These are phyloP conservation scores for Melanostigma gelatinosum DNA, from an alignment of 2,113 vertebrate species.

Conservation along the genomic window DNA sequence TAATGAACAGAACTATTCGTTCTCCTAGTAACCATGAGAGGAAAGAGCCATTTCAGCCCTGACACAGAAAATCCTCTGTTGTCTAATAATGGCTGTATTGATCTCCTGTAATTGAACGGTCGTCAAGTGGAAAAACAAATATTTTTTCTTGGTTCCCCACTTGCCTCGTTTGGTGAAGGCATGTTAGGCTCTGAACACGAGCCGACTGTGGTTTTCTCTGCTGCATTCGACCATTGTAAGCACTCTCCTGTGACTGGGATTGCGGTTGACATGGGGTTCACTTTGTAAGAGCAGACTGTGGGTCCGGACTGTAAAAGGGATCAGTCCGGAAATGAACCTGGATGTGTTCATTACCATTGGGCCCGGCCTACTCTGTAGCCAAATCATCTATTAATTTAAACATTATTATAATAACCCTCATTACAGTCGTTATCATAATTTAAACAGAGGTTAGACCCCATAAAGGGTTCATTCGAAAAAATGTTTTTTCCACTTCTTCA, in stretches of 20 bases:
- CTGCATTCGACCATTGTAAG: slow-evolving; percentile 64
- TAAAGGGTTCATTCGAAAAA: slow-evolving; percentile 21
- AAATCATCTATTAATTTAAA: slow-evolving; percentile 54
- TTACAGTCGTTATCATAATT: slow-evolving; percentile 43
- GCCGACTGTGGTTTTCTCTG: slow-evolving; percentile 66
- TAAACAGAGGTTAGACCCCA: slow-evolving; percentile 30
- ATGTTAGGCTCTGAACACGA: slow-evolving; percentile 35
- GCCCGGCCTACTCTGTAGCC: slow-evolving; percentile 38
- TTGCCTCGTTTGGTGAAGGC: slow-evolving; percentile 60
- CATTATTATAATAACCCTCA: slow-evolving; percentile 55
- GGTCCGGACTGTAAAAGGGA: slow-evolving; percentile 47
- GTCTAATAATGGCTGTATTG: slow-evolving; percentile 70
- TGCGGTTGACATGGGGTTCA: slow-evolving; percentile 70
- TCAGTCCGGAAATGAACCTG: slow-evolving; percentile 57
- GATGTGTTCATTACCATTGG: slow-evolving; percentile 51
- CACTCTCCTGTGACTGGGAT: slow-evolving; percentile 70
- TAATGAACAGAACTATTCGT: slow-evolving; percentile 56
- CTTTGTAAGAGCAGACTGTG: slow-evolving; percentile 58
- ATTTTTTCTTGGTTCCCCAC: slow-evolving; percentile 76
- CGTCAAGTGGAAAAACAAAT: slow-evolving; percentile 81
- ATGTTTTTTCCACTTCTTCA: slow-evolving; percentile 37
- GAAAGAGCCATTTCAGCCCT: slow-evolving; percentile 67
- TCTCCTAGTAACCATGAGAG: slow-evolving; percentile 59
- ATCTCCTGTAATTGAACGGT: slow-evolving; percentile 75
- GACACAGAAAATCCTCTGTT: slow-evolving; percentile 76